Conservation (phyloP, 2,113 vertebrate genomes). For the Spilogale gracilis region DNA sequence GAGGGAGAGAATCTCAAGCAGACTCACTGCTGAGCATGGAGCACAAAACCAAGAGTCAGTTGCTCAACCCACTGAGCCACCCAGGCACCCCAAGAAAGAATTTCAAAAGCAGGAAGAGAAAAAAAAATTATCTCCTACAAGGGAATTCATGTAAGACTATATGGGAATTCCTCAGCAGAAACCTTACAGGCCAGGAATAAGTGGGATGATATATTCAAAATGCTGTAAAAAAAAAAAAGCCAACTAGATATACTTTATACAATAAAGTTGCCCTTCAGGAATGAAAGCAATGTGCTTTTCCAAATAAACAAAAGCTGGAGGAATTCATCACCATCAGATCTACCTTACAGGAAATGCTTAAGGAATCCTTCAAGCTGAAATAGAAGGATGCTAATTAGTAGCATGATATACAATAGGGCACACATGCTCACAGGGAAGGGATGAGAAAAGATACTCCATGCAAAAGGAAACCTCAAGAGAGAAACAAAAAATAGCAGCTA, state of each 20-base stretch:
- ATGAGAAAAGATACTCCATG: not conserved
- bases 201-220: not conserved
- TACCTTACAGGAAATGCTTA: too few relatives aligned
- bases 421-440: not conserved
- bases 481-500: not conserved
- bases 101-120: not conserved
- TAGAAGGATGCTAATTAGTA: too few relatives aligned
- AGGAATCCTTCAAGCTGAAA: too few relatives aligned
- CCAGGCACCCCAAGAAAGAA: not conserved
- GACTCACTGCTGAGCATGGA: too few relatives aligned
- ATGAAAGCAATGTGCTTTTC: not conserved
- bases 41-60: too few relatives aligned
- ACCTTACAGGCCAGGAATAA: not conserved
- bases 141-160: not conserved
- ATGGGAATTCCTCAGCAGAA: not conserved
- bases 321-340: not conserved
- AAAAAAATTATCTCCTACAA: not conserved
- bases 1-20: too few relatives aligned
- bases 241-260: not conserved
- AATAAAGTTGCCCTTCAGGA: not conserved
- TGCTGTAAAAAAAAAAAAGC: not conserved
- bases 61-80: too few relatives aligned
- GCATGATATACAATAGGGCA: too few relatives aligned
- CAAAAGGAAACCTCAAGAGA: not conserved
- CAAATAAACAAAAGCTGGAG: not conserved